phyloP scores from a whole-genome alignment of 1,140 invertebrate genomes.

The Daktulosphaira vitifoliae region DNA sequence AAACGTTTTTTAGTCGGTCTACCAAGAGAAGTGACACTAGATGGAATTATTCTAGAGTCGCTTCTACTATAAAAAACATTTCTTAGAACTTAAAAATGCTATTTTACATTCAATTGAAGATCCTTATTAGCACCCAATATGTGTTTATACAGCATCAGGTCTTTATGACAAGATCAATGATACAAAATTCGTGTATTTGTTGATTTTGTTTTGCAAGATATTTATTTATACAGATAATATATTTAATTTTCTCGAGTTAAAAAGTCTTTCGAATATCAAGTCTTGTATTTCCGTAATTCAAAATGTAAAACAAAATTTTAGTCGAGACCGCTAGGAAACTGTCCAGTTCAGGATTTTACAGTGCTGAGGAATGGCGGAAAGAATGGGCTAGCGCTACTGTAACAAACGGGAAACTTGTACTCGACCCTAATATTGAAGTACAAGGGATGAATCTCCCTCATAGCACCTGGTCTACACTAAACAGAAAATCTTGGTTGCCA shows the following conservation, averaged over 20 bases:
- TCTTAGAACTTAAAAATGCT: background rate
- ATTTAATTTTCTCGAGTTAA: conserved; percentile 8
- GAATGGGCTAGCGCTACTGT: background rate
- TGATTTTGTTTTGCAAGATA: background rate
- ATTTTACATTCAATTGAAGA: background rate
- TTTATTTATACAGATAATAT: background rate
- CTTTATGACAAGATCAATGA: background rate
- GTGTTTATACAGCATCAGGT: background rate
- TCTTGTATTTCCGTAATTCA: background rate
- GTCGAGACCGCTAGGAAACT: too few relatives aligned
- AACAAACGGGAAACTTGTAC: background rate
- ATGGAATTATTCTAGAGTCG: conserved; percentile 34
- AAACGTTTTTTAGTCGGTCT: conserved; percentile 37
- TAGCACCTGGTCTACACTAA: background rate
- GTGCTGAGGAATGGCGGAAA: background rate
- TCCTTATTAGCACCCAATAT: background rate
- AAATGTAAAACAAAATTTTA: background rate
- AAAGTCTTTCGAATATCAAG: background rate
- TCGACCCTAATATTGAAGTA: background rate
- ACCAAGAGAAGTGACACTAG: conserved; percentile 24
- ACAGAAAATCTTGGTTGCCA: too few relatives aligned
- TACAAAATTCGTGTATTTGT: background rate
- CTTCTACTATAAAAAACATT: background rate
- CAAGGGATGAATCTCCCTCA: background rate
- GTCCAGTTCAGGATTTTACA: too few relatives aligned